A percentile compares a stretch with the other conserved stretches of the same genome.
phyloP scores from a whole-genome alignment of 2,888 invertebrate species.

The Aphidius colemani region DNA sequence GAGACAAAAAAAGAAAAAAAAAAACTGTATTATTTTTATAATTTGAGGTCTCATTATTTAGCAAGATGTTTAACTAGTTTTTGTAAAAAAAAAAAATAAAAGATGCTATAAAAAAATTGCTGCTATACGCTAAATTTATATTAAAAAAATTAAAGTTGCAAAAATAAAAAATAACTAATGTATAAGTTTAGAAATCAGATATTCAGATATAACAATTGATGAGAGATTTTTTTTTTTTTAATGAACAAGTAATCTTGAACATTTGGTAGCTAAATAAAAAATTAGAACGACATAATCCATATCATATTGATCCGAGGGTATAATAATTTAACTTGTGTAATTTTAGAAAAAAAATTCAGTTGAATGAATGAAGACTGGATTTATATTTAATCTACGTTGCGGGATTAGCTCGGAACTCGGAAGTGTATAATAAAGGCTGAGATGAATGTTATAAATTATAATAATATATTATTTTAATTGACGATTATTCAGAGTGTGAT shows the following conservation, averaged over 20 bases:
- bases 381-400: slow-evolving; percentile 33
- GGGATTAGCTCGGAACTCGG: slow-evolving; percentile 39
- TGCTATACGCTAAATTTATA: no score
- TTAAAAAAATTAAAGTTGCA: no score
- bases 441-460: slow-evolving; percentile 29
- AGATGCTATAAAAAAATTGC: slow-evolving; percentile 14
- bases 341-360: slow-evolving; percentile 32
- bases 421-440: slow-evolving; percentile 36
- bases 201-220: no score
- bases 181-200: no score
- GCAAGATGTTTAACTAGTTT: slow-evolving; percentile 44
- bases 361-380: slow-evolving; percentile 26
- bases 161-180: no score
- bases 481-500: no score
- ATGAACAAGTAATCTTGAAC: no score
- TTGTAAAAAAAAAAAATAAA: slow-evolving; percentile 36
- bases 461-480: background rate
- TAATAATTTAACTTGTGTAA: slow-evolving; percentile 33
- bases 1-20: slow-evolving; percentile 33
- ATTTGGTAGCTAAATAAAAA: slow-evolving; percentile 22
- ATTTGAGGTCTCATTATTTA: slow-evolving; percentile 47
- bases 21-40: slow-evolving; percentile 57
- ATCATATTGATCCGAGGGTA: slow-evolving; percentile 5
- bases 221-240: no score
- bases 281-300: slow-evolving; percentile 7